A percentile compares a stretch with the other conserved stretches of the same genome.
phyloP scores from a whole-genome alignment of 2,888 invertebrate species.

The Frankliniella intonsa region DNA sequence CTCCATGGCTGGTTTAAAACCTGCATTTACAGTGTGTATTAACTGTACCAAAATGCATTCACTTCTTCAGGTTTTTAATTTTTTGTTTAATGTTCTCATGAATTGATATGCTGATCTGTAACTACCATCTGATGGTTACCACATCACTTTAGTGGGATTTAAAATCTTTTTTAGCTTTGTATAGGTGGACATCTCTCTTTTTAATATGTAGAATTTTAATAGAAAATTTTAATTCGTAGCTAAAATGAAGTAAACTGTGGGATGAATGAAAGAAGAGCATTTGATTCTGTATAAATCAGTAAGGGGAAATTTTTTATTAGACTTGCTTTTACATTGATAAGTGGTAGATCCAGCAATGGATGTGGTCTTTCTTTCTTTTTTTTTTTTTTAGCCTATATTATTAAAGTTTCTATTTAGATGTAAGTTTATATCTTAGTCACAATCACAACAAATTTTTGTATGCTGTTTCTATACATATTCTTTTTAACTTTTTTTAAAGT shows the following conservation, averaged over 20 bases:
- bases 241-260: constrained; percentile 1
- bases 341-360: constrained; percentile 13
- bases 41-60: constrained; percentile 19
- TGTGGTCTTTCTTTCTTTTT: constrained; percentile 3
- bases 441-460: constrained; percentile 25
- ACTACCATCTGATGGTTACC: constrained; percentile 21
- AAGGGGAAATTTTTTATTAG: constrained; percentile 7
- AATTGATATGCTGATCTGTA: neutral
- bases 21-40: constrained; percentile 8
- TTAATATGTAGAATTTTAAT: constrained; percentile 19
- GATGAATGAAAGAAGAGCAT: neutral
- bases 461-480: constrained; percentile 27
- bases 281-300: constrained; percentile 12
- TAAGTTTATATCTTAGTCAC: constrained; percentile 27
- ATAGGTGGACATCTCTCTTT: constrained; percentile 17
- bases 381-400: constrained; percentile 22
- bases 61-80: neutral
- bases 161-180: neutral
- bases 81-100: neutral
- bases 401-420: constrained; percentile 21
- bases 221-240: constrained; percentile 2
- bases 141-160: constrained; percentile 18
- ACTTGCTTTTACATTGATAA: constrained; percentile 2
- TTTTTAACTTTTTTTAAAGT: constrained; percentile 27
- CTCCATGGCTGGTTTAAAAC: neutral